Evolutionary conservation across 1,140 invertebrate genomes (phyloP).

Genomic region (Heliothis subflexa): DNA sequence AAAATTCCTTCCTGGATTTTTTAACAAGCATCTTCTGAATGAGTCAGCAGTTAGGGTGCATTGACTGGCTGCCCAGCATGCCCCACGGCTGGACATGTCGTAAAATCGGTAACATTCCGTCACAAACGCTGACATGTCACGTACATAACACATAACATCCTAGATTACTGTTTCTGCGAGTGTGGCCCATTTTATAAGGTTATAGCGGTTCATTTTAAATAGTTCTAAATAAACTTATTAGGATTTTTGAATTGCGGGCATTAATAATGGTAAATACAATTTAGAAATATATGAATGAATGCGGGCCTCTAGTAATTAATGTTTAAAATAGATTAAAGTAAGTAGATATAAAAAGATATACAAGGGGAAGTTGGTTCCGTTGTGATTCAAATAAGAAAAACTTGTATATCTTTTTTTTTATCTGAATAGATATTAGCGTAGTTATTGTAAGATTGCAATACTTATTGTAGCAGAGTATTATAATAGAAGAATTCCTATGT

Average conservation of each 20-base stretch:
- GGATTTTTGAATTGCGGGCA: not conserved
- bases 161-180: conserved; percentile 56
- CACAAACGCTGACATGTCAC: conserved; percentile 60
- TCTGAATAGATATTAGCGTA: too few relatives aligned
- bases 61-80: not conserved
- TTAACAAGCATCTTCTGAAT: too few relatives aligned
- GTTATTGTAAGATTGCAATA: too few relatives aligned
- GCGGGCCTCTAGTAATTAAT: too few relatives aligned
- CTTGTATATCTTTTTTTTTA: too few relatives aligned
- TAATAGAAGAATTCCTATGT: not conserved
- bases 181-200: conserved; percentile 34
- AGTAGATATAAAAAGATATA: too few relatives aligned
- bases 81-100: conserved; percentile 31
- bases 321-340: too few relatives aligned
- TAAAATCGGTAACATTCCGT: conserved; percentile 62
- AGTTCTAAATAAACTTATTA: not conserved
- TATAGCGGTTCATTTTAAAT: not conserved
- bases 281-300: too few relatives aligned
- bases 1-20: too few relatives aligned
- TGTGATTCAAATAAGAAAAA: too few relatives aligned
- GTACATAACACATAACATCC: conserved; percentile 64
- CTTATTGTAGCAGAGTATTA: too few relatives aligned
- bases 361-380: not conserved
- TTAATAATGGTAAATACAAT: too few relatives aligned
- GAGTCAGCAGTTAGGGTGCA: not conserved